Evolutionary conservation across 2,113 vertebrate species (phyloP).

Genomic region (Peromyscus californicus): DNA sequence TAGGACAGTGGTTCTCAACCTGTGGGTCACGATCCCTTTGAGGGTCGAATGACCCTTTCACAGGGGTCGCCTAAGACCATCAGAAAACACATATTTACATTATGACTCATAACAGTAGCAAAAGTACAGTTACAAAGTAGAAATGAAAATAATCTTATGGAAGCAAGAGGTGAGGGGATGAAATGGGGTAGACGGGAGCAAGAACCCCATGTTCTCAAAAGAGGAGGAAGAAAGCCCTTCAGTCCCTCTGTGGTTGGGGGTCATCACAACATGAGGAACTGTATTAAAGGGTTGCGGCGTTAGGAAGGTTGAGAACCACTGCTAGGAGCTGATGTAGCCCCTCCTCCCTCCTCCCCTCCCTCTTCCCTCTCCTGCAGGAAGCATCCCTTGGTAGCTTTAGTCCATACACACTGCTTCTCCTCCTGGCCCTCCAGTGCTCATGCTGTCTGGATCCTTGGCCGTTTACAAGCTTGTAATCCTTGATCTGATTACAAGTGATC

Average conservation of each 20-base stretch:
- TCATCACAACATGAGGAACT: neutral
- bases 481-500: neutral
- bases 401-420: neutral
- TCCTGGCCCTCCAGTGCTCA: neutral
- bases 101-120: neutral
- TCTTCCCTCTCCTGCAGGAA: no score
- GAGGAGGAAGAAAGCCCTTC: no score
- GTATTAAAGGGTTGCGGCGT: neutral
- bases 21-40: neutral
- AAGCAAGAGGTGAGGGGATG: no score
- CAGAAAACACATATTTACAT: neutral
- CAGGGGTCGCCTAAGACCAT: neutral
- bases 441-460: neutral
- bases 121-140: neutral
- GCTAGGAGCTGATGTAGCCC: neutral
- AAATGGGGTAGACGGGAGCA: no score
- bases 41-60: neutral
- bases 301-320: neutral
- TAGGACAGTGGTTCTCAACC: neutral
- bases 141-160: neutral
- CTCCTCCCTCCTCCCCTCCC: neutral
- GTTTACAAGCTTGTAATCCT: no score
- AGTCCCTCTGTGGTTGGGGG: no score
- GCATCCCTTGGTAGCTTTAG: neutral
- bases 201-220: no score